A percentile compares a stretch with the other conserved stretches of the same genome.
These are phyloP conservation scores for Pao palembangensis DNA, from an alignment of 2,113 vertebrate species.

Conservation along the genomic window DNA sequence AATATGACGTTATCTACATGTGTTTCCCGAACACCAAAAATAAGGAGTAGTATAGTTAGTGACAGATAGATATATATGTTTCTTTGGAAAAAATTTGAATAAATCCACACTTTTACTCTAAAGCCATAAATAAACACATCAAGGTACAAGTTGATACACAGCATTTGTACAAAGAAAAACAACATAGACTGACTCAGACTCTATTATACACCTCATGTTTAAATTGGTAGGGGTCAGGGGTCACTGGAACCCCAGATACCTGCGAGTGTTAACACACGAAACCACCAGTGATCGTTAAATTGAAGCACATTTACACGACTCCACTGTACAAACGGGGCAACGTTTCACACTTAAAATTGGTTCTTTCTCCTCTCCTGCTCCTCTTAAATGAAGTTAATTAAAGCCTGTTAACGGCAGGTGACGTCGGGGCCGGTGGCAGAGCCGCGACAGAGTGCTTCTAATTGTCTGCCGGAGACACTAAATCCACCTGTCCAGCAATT, in stretches of 20 bases:
- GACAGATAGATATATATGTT: slow-evolving; percentile 25
- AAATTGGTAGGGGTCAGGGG: no score
- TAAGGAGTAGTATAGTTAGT: slow-evolving; percentile 42
- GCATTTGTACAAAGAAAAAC: slow-evolving; percentile 67
- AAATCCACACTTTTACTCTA: slow-evolving; percentile 55
- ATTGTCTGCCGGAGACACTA: slow-evolving; percentile 79
- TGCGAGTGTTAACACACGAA: no score
- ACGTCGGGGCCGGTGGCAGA: slow-evolving; percentile 73
- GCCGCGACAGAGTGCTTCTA: slow-evolving; percentile 80
- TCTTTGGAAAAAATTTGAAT: slow-evolving; percentile 37
- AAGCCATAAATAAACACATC: slow-evolving; percentile 63
- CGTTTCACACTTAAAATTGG: slow-evolving; percentile 42
- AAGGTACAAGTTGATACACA: slow-evolving; percentile 67
- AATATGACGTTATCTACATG: slow-evolving; percentile 49
- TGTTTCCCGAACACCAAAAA: slow-evolving; percentile 57
- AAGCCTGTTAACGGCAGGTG: slow-evolving; percentile 77
- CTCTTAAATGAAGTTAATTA: slow-evolving; percentile 75
- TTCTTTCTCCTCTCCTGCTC: slow-evolving; percentile 49
- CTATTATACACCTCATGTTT: slow-evolving; percentile 43
- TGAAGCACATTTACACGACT: slow-evolving; percentile 45
- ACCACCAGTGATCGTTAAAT: slow-evolving; percentile 21
- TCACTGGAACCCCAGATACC: neutral
- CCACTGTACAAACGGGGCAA: slow-evolving; percentile 38
- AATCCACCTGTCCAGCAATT: slow-evolving; percentile 77
- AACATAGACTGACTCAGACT: slow-evolving; percentile 57